A percentile compares a stretch with the other conserved stretches of the same genome.
Evolutionary conservation across 2,888 invertebrate genomes (phyloP).

Genomic region (Cephus spinipes): DNA sequence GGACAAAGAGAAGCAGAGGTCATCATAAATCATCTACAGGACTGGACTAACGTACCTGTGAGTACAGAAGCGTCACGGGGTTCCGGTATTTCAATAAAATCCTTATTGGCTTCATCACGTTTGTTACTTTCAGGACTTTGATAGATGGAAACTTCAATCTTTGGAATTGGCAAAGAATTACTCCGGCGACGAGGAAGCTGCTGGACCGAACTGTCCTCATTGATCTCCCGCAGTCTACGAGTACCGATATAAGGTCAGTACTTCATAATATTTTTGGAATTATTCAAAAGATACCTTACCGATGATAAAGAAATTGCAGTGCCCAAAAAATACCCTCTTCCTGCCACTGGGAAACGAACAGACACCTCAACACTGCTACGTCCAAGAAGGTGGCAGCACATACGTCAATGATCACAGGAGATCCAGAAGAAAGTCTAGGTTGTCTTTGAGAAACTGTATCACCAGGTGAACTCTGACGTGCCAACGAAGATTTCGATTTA

Average conservation of each 20-base stretch:
- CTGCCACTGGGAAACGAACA: constrained; percentile 97
- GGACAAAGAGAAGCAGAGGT: constrained; percentile 16
- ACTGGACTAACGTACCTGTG: constrained; percentile 67
- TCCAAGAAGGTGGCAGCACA: constrained; percentile 95
- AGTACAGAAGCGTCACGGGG: constrained; percentile 75
- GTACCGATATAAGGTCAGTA: neutral
- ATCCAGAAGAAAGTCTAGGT: constrained; percentile 32
- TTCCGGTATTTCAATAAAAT: constrained; percentile 84
- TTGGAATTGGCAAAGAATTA: constrained; percentile 93
- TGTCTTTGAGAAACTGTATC: constrained; percentile 39
- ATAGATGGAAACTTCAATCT: constrained; percentile 89
- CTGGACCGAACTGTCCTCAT: constrained; percentile 83
- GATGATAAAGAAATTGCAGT: constrained; percentile 88
- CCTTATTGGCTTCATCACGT: constrained; percentile 73
- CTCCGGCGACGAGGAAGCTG: constrained; percentile 88
- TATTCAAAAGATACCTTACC: constrained; percentile 68
- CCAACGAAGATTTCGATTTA: constrained; percentile 27
- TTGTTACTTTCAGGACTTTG: constrained; percentile 81
- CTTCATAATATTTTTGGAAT: neutral
- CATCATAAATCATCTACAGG: neutral
- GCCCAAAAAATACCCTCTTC: constrained; percentile 99
- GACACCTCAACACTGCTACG: constrained; percentile 93
- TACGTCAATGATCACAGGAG: constrained; percentile 68
- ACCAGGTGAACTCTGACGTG: constrained; percentile 27
- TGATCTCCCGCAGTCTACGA: constrained; percentile 84